phyloP scores from a whole-genome alignment of 2,888 invertebrate species.

The Troglohyphantes excavatus region DNA sequence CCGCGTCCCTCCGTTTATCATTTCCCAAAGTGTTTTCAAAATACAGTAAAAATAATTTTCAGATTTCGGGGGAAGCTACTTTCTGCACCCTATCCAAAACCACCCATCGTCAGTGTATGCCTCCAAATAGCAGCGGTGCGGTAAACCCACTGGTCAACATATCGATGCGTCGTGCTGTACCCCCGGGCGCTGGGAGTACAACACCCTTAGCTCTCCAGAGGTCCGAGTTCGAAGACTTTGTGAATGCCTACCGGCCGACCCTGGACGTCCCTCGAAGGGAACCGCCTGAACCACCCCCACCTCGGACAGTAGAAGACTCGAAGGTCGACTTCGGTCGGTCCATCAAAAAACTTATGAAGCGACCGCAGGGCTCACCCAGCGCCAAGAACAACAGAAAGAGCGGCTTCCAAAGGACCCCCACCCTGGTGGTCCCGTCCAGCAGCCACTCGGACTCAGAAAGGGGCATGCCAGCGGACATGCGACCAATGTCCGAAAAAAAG shows the following conservation, averaged over 20 bases:
- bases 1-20: background rate
- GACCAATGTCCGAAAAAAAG: slow-evolving; percentile 51
- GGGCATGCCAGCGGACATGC: slow-evolving; percentile 29
- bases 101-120: slow-evolving; percentile 57
- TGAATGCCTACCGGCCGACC: slow-evolving; percentile 72
- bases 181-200: slow-evolving; percentile 62
- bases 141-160: slow-evolving; percentile 34
- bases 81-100: background rate
- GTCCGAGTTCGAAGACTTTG: slow-evolving; percentile 76
- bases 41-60: background rate
- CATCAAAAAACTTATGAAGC: slow-evolving; percentile 70
- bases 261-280: slow-evolving; percentile 41
- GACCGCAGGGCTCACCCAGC: slow-evolving; percentile 48
- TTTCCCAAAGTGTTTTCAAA: background rate
- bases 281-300: slow-evolving; percentile 1
- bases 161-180: slow-evolving; percentile 70
- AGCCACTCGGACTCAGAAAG: slow-evolving; percentile 50
- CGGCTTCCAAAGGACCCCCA: slow-evolving; percentile 64
- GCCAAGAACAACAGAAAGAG: slow-evolving; percentile 57
- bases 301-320: slow-evolving; percentile 37
- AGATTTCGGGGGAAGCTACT: background rate
- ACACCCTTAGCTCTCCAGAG: slow-evolving; percentile 64
- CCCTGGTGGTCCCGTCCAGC: background rate
- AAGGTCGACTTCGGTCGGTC: slow-evolving; percentile 69
- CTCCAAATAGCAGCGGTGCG: slow-evolving; percentile 71